phyloP scores from a whole-genome alignment of 1,140 invertebrate species.

The Drosophila nigrodunni region DNA sequence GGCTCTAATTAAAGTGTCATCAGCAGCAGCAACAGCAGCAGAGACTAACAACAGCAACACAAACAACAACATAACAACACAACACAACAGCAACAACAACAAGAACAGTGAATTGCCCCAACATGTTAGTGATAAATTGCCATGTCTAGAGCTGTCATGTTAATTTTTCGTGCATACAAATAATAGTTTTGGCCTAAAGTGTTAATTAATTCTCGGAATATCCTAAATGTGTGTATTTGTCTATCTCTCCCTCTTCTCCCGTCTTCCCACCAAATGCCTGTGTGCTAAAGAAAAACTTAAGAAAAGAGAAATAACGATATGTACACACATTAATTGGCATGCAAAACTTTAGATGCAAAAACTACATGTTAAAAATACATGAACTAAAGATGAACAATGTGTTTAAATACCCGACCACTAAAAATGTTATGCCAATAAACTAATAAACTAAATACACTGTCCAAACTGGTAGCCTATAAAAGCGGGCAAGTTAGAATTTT shows the following conservation, averaged over 20 bases:
- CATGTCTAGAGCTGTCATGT: conserved; percentile 81
- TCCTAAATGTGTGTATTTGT: conserved; percentile 53
- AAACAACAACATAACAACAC: conserved; percentile 9
- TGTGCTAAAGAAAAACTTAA: conserved; percentile 33
- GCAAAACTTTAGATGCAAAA: conserved; percentile 1
- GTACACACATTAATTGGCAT: conserved; percentile 10
- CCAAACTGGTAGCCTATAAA: too few relatives aligned
- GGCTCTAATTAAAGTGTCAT: conserved; percentile 83
- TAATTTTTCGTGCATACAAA: conserved; percentile 79
- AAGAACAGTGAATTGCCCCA: conserved; percentile 49
- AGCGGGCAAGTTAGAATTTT: background rate
- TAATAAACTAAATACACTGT: too few relatives aligned
- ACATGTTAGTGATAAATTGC: conserved; percentile 80
- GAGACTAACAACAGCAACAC: conserved; percentile 38
- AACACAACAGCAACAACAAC: conserved; percentile 23
- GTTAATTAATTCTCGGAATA: conserved; percentile 81
- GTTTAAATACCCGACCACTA: background rate
- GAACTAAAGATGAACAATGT: background rate
- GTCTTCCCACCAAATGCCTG: too few relatives aligned
- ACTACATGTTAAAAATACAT: background rate
- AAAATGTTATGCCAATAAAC: too few relatives aligned
- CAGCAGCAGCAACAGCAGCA: conserved; percentile 59
- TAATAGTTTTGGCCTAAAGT: conserved; percentile 79
- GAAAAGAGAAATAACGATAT: conserved; percentile 30
- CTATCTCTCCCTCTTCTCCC: background rate